Evolutionary conservation across 2,888 invertebrate genomes (phyloP).

Genomic region (Argyresthia goedartella): DNA sequence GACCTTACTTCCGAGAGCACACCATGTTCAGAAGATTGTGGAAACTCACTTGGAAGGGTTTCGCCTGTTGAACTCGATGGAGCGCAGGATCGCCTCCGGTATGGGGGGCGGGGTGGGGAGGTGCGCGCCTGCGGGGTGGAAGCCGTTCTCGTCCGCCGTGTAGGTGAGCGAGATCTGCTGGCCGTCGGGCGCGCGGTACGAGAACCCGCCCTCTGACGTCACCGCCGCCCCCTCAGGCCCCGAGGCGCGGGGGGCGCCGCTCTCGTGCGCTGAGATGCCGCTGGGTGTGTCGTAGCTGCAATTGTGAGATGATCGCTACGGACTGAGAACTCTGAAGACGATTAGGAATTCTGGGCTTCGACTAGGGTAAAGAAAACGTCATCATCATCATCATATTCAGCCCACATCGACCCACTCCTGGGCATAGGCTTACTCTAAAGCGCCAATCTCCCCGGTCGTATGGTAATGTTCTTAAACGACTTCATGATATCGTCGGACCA

Average conservation of each 20-base stretch:
- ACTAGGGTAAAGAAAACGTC: no score
- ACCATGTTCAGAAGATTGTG: no score
- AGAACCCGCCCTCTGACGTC: conserved; percentile 76
- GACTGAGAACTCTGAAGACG: no score
- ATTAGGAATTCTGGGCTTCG: no score
- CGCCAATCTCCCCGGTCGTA: no score
- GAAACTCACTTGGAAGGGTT: conserved; percentile 15
- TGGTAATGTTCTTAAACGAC: no score
- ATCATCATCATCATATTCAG: no score
- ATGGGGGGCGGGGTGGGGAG: conserved; percentile 73
- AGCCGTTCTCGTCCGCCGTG: conserved; percentile 80
- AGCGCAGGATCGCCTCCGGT: conserved; percentile 68
- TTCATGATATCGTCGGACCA: no score
- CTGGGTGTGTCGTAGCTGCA: conserved; percentile 75
- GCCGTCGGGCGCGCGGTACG: conserved; percentile 77
- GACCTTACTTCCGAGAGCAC: no score
- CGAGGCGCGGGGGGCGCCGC: conserved; percentile 67
- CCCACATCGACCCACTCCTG: no score
- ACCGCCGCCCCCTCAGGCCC: conserved; percentile 67
- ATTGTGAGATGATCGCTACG: conserved; percentile 3
- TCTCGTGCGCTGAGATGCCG: conserved; percentile 73
- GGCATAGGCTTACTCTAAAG: no score
- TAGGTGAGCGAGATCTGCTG: conserved; percentile 74
- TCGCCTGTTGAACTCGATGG: conserved; percentile 51
- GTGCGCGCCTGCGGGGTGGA: conserved; percentile 73